Evolutionary conservation across 2,797 vertebrate genomes (phyloP).

Genomic region (Petrocephalus sullivani): DNA sequence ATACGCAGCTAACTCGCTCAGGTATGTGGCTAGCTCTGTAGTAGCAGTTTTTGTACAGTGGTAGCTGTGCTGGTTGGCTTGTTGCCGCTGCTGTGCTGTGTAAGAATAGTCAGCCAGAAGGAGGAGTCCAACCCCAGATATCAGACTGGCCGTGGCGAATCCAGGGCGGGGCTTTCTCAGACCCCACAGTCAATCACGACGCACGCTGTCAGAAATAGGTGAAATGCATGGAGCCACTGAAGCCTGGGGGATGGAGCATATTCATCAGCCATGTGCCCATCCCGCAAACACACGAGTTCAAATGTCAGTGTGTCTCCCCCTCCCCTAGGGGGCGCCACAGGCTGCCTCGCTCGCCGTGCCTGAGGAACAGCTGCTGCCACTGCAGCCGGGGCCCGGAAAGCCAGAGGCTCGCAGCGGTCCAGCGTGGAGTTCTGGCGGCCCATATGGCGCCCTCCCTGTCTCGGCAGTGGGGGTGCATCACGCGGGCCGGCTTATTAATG

Average conservation of each 20-base stretch:
- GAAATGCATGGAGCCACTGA: not conserved
- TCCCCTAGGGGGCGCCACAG: not conserved
- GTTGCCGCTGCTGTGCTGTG: not conserved
- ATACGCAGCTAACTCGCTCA: not conserved
- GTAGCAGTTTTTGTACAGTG: not conserved
- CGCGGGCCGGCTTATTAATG: not conserved
- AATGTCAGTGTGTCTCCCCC: not conserved
- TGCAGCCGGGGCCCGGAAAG: not conserved
- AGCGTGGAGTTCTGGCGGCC: not conserved
- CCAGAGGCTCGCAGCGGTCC: not conserved
- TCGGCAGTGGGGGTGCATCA: not conserved
- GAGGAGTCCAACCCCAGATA: not conserved
- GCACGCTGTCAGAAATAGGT: not conserved
- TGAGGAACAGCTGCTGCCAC: not conserved
- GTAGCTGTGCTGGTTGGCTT: not conserved
- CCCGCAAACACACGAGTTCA: not conserved
- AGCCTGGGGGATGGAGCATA: not conserved
- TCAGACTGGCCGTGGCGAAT: not conserved
- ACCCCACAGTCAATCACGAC: not conserved
- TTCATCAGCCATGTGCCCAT: not conserved
- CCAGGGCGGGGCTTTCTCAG: not conserved
- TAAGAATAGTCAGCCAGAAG: not conserved
- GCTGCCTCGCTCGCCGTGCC: not conserved
- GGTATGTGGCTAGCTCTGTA: not conserved
- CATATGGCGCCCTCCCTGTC: not conserved